A percentile compares a stretch with the other conserved stretches of the same genome.
phyloP scores from a whole-genome alignment of 2,113 vertebrate species.

The Sisor rabdophorus region DNA sequence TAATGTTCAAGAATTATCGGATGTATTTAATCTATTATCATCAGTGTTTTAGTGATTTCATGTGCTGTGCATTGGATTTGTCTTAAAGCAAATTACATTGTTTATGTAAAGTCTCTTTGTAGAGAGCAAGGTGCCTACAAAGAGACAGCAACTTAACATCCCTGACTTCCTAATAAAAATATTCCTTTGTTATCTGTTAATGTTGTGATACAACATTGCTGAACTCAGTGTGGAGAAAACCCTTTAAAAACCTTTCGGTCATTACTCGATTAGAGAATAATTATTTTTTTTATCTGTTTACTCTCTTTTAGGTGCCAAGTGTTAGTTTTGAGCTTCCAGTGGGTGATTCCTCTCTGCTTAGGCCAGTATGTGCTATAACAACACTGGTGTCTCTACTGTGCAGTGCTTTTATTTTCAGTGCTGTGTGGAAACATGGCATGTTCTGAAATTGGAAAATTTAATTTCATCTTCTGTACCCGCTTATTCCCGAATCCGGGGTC shows the following conservation, averaged over 20 bases:
- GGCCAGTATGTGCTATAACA: slow-evolving; percentile 74
- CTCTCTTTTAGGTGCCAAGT: slow-evolving; percentile 58
- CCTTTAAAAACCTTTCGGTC: not conserved
- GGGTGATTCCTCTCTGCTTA: slow-evolving; percentile 70
- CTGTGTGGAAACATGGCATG: slow-evolving; percentile 70
- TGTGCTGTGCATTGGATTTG: not conserved
- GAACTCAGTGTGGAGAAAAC: not conserved
- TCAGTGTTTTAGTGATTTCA: not conserved
- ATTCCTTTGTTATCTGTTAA: not conserved
- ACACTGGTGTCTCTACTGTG: slow-evolving; percentile 75
- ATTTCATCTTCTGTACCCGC: too few species aligned
- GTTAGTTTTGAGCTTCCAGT: slow-evolving; percentile 74
- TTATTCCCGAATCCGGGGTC: too few species aligned
- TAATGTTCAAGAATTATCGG: not conserved
- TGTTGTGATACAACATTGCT: not conserved
- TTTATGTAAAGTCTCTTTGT: not conserved
- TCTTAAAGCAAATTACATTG: not conserved
- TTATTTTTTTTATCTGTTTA: not conserved
- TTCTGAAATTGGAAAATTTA: slow-evolving; percentile 40
- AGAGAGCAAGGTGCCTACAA: too few species aligned
- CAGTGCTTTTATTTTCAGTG: slow-evolving; percentile 68
- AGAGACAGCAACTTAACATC: not conserved
- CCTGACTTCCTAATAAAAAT: not conserved
- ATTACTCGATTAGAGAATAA: not conserved
- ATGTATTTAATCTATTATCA: not conserved